Evolutionary conservation across 53 echinoderm and acorn worm species (phyloP), one percentile per base, ranked within the genome.

Genomic region (Crossaster papposus): DNA sequence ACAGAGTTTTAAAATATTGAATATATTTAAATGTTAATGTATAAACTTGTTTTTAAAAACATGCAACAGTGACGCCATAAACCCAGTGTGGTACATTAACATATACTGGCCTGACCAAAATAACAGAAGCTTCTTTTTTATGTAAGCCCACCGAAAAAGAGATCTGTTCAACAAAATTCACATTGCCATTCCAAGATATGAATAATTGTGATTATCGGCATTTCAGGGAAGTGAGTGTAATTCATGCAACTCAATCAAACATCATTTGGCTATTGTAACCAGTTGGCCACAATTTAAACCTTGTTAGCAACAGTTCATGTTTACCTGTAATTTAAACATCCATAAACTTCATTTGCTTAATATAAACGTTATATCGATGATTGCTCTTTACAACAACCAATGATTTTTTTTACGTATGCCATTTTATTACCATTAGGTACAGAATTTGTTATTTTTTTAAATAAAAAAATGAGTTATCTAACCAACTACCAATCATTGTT

Each of bases 1-100:
- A 62, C 87, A 87, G 77, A 87, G 77, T 87, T 87, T 62, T 77
- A 80, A 26, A 76, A 36, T 87, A 87, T 87, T 64, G 37, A 87
- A 87, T 87, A 87, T 87, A 87, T 87, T 87, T 75, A 87, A 87
- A 75, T 17, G 17, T 18, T 58, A 58, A 33, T 4, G 22, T 68
- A 36, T 74, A 74, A 28, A 31, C 71, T n/a, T 74, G 14, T 74
- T 74, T 13, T 30, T 30, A 33, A 33, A 7, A 36, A 30, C 14
- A 12, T 3, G 13, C 34, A 32, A 35, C 13, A 36, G 20, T 35
- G 12, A 13, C 35, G 36, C 6, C 33, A 14, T 29, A 0, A 74
- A 74, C 35, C 36, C 36, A 33, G 18, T 17, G 10, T 4, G 34
- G 36, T 34, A 35, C 75, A 33, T 74, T 10, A 4, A 71, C 32